Evolutionary conservation across 2,113 vertebrate genomes (phyloP).

Genomic region (Centropristis striata): DNA sequence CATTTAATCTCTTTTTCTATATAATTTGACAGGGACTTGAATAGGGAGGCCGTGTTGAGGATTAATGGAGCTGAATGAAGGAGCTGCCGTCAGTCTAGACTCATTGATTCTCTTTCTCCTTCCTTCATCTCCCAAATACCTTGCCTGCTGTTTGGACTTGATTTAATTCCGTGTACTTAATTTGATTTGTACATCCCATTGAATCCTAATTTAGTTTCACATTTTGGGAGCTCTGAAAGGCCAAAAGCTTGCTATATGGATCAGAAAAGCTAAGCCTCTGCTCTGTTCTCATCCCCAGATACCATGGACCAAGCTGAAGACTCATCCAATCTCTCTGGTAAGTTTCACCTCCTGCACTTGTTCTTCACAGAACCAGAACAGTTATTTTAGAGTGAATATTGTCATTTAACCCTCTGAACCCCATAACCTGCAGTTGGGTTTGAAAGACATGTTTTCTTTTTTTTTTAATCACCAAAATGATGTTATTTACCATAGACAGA

Average conservation of each 20-base stretch:
- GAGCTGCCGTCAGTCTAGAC: constrained; percentile 22
- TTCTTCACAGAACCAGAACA: background rate
- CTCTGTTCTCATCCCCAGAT: constrained; percentile 87
- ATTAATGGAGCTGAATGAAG: constrained; percentile 47
- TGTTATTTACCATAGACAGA: no score
- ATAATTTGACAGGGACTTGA: constrained; percentile 44
- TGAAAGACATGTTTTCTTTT: no score
- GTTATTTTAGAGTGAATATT: no score
- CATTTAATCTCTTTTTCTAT: constrained; percentile 23
- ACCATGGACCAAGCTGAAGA: constrained; percentile 99
- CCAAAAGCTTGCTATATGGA: background rate
- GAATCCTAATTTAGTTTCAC: background rate
- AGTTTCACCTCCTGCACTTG: constrained; percentile 61
- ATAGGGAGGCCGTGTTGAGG: constrained; percentile 34
- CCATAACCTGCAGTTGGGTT: no score
- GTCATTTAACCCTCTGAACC: no score
- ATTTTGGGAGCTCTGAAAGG: background rate
- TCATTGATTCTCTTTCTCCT: constrained; percentile 33
- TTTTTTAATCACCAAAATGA: no score
- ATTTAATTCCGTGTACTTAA: background rate
- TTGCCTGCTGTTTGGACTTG: background rate
- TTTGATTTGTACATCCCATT: constrained; percentile 13
- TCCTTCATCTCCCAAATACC: constrained; percentile 1
- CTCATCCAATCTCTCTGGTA: constrained; percentile 96
- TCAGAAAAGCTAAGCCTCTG: constrained; percentile 26